Conservation (phyloP, 2,888 invertebrate genomes). For the Nemoura dubitans region DNA sequence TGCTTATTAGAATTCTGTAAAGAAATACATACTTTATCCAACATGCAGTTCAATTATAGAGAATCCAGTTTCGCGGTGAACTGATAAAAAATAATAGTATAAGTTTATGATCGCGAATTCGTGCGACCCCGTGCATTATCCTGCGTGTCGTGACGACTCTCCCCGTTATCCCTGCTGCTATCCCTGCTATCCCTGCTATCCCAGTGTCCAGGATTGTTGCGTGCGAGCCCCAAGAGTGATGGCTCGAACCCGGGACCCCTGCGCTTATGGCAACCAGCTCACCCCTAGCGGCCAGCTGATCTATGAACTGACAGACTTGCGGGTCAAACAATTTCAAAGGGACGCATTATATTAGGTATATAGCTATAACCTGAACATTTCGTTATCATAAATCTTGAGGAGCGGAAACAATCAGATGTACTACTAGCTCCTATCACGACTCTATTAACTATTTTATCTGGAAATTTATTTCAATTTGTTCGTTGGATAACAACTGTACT, state of each 20-base stretch:
- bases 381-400: not conserved
- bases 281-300: not conserved
- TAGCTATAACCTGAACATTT: not conserved
- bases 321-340: not conserved
- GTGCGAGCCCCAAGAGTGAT: not conserved
- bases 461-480: conserved; percentile 4
- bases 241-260: conserved; percentile 17
- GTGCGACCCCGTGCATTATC: too few relatives aligned
- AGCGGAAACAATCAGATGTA: not conserved
- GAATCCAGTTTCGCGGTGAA: too few relatives aligned
- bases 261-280: not conserved
- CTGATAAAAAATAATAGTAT: too few relatives aligned
- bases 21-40: too few relatives aligned
- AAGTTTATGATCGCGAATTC: too few relatives aligned
- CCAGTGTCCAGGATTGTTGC: not conserved
- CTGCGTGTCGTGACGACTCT: too few relatives aligned
- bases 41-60: too few relatives aligned
- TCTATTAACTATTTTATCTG: conserved; percentile 12
- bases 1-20: too few relatives aligned
- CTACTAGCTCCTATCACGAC: not conserved
- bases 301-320: not conserved
- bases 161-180: too few relatives aligned
- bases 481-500: not conserved
- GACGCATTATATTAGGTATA: not conserved
- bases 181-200: too few relatives aligned